Percentiles rank a stretch among this genome's conserved stretches.
Evolutionary conservation across 92 coral and sea anemone genomes (phyloP).

Genomic region (Hydrozoanthus gracilis): DNA sequence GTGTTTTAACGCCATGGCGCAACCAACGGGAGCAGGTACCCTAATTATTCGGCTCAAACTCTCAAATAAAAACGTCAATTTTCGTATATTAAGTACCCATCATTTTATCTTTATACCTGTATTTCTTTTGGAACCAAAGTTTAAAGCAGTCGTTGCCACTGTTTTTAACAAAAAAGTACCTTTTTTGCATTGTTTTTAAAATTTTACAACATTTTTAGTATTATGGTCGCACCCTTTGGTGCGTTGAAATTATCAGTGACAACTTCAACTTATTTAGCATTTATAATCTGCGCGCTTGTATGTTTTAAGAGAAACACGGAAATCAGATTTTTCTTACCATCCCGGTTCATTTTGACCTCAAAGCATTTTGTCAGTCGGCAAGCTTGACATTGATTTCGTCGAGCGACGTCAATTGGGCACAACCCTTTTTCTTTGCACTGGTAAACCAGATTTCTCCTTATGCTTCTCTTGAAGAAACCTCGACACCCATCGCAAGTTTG

Average conservation of each 20-base stretch:
- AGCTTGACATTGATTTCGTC: constrained; percentile 97
- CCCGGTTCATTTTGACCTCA: constrained; percentile 94
- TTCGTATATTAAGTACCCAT: not conserved
- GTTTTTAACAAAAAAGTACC: not conserved
- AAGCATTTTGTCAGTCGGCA: constrained; percentile 89
- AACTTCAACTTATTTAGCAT: not conserved
- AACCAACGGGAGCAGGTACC: constrained; percentile 28
- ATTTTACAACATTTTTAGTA: not conserved
- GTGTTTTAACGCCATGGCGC: constrained; percentile 41
- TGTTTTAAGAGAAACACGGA: not conserved
- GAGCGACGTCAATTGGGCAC: constrained; percentile 96
- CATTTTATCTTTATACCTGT: not conserved
- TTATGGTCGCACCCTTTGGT: constrained; percentile 34
- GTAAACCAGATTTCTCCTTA: constrained; percentile 83
- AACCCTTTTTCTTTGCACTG: constrained; percentile 92
- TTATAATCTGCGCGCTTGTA: not conserved
- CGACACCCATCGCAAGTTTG: constrained; percentile 97
- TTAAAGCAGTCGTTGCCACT: not conserved
- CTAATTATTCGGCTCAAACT: not conserved
- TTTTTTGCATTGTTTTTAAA: not conserved
- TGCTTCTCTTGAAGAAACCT: constrained; percentile 96
- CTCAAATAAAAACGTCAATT: constrained; percentile 34
- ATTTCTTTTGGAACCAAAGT: not conserved
- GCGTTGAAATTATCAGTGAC: not conserved
- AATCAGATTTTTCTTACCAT: constrained; percentile 68